phyloP scores from a whole-genome alignment of 2,797 vertebrate species.

The Aselliscus stoliczkanus region DNA sequence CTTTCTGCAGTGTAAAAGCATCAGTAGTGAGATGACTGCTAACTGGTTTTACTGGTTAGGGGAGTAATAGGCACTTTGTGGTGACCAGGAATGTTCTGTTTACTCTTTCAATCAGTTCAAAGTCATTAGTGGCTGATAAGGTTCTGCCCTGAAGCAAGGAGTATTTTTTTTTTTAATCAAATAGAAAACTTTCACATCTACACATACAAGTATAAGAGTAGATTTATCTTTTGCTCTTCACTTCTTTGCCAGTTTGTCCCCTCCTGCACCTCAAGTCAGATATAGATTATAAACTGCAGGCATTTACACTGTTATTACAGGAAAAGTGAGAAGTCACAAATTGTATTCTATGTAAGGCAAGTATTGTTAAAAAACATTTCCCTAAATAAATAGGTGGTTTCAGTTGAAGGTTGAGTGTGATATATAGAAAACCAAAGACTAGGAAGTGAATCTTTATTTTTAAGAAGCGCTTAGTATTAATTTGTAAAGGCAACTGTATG shows the following conservation, averaged over 20 bases:
- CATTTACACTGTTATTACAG: background rate
- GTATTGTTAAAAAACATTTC: background rate
- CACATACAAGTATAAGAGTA: conserved; percentile 28
- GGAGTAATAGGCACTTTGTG: background rate
- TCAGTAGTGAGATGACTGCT: background rate
- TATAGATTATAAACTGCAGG: background rate
- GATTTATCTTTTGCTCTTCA: background rate
- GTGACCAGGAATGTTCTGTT: background rate
- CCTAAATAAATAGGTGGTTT: background rate
- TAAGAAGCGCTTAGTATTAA: background rate
- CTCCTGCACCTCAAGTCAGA: conserved; percentile 13
- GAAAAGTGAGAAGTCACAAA: conserved; percentile 31
- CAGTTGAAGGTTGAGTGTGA: background rate
- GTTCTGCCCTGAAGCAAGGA: background rate
- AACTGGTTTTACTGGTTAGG: background rate
- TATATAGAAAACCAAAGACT: background rate
- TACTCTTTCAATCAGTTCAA: background rate
- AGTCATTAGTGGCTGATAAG: background rate
- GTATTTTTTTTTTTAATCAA: background rate
- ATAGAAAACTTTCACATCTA: conserved; percentile 29
- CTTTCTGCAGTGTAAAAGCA: background rate
- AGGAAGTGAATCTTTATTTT: background rate
- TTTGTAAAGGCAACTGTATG: background rate
- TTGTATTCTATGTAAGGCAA: background rate
- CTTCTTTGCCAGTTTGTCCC: background rate